Conservation (phyloP, 2,113 vertebrate genomes). For the Clarias gariepinus region DNA sequence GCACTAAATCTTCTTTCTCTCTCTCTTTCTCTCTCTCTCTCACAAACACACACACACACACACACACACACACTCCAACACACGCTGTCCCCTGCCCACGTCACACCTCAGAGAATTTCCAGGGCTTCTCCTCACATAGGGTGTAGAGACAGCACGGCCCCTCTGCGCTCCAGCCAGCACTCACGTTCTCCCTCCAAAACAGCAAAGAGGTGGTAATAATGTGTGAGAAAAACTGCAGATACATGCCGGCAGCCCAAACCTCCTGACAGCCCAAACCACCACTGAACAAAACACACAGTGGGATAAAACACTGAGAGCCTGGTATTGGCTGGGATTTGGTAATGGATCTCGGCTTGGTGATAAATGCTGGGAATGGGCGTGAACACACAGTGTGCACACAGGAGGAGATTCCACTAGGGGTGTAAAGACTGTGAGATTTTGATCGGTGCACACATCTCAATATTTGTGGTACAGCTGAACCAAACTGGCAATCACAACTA, state of each 20-base stretch:
- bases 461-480: not conserved
- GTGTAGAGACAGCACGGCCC: constrained; percentile 44
- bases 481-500: not conserved
- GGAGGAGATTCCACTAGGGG: constrained; percentile 25
- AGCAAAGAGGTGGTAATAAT: constrained; percentile 54
- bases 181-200: constrained; percentile 34
- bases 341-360: constrained; percentile 48
- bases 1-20: constrained; percentile 43
- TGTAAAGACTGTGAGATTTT: not conserved
- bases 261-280: constrained; percentile 37
- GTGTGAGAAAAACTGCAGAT: constrained; percentile 51
- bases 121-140: constrained; percentile 41
- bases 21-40: constrained; percentile 14
- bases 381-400: constrained; percentile 15
- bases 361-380: constrained; percentile 55
- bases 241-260: constrained; percentile 43
- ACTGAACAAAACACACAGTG: constrained; percentile 24
- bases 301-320: constrained; percentile 17
- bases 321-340: constrained; percentile 42
- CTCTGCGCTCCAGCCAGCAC: constrained; percentile 19
- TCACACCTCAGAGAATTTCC: constrained; percentile 45
- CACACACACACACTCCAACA: not conserved
- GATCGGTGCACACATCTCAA: not conserved
- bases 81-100: constrained; percentile 9
- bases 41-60: constrained; percentile 11